phyloP scores from a whole-genome alignment of 1,140 invertebrate genomes.

The Riptortus pedestris region DNA sequence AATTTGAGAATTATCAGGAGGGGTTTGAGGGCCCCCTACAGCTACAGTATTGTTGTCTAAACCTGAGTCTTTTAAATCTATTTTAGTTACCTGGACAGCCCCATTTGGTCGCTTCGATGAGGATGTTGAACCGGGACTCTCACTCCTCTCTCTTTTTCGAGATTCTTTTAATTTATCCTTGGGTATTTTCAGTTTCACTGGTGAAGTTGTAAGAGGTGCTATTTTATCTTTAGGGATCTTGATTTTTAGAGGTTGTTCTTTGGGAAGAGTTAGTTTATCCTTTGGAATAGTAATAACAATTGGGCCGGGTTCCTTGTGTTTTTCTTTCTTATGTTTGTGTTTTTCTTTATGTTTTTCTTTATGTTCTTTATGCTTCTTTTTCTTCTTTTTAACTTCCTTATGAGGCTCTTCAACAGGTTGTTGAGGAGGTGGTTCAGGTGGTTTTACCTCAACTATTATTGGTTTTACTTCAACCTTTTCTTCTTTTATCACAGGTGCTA shows the following conservation, averaged over 20 bases:
- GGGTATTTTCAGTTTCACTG: conserved; percentile 26
- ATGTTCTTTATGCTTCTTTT: conserved; percentile 24
- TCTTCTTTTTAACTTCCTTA: conserved; percentile 16
- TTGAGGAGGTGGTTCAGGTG: neutral
- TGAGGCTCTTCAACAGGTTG: neutral
- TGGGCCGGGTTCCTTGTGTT: conserved; percentile 24
- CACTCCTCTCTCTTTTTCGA: conserved; percentile 26
- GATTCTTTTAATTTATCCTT: conserved; percentile 28
- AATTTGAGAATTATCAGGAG: too few species aligned
- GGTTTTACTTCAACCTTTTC: neutral
- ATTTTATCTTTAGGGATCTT: conserved; percentile 27
- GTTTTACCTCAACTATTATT: neutral
- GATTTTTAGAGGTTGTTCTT: conserved; percentile 22
- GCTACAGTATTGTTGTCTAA: neutral
- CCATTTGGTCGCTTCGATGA: conserved; percentile 25
- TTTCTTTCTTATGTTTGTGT: conserved; percentile 28
- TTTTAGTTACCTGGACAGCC: conserved; percentile 23
- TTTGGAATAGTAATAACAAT: conserved; percentile 28
- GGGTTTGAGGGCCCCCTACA: too few species aligned
- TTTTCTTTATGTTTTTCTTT: conserved; percentile 27
- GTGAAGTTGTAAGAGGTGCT: conserved; percentile 4
- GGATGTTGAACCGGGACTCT: conserved; percentile 12
- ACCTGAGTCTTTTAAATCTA: neutral
- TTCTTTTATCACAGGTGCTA: neutral
- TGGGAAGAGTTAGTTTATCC: conserved; percentile 21